These are phyloP conservation scores for Lepus oiostolus DNA, from an alignment of 2,797 vertebrate species.

Conservation along the genomic window DNA sequence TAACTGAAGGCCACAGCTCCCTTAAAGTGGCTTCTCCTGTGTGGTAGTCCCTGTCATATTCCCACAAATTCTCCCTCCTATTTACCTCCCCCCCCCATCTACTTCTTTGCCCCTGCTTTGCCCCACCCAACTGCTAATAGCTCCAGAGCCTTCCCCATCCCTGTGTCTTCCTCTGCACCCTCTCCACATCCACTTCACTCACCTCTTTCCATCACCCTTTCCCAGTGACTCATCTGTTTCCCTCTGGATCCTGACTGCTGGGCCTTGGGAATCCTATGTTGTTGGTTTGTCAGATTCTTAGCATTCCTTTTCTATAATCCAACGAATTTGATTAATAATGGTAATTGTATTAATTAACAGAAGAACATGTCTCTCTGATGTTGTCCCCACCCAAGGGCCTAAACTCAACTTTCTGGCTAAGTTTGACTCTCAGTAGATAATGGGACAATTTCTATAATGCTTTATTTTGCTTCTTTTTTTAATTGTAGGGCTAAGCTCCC, in stretches of 20 bases:
- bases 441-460: not conserved
- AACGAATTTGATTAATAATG: not conserved
- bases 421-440: not conserved
- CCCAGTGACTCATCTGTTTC: not conserved
- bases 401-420: not conserved
- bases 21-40: not conserved
- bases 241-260: not conserved
- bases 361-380: not conserved
- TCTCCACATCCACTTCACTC: not conserved
- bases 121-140: not conserved
- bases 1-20: not conserved
- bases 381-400: not conserved
- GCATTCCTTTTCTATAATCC: not conserved
- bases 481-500: not conserved
- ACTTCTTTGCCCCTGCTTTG: not conserved
- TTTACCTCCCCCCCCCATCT: no score
- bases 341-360: not conserved
- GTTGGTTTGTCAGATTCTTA: not conserved
- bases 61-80: not conserved
- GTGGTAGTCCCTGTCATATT: not conserved
- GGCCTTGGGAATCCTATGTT: not conserved
- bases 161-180: not conserved
- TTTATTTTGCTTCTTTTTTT: conserved; percentile 14
- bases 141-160: not conserved
- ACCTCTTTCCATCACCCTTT: not conserved